phyloP scores from a whole-genome alignment of 1,140 invertebrate species.

The Drosophila pseudoananassae region DNA sequence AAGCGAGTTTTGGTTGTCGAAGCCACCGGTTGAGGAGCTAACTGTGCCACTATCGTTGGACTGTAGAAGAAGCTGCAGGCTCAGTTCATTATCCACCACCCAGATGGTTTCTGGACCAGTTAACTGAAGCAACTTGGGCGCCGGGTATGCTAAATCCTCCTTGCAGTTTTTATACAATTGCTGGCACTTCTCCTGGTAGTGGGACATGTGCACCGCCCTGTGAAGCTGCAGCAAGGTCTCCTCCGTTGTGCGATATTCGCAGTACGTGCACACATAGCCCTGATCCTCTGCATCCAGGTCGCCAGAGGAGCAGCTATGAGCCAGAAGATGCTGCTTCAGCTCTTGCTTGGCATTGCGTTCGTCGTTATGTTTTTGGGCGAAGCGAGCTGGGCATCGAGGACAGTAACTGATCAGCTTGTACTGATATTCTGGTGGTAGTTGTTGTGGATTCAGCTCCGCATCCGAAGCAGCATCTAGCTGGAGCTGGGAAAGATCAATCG shows the following conservation, averaged over 20 bases:
- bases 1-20: conserved; percentile 63
- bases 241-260: conserved; percentile 91
- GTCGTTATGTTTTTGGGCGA: conserved; percentile 86
- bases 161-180: conserved; percentile 88
- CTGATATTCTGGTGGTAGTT: conserved; percentile 80
- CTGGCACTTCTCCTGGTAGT: conserved; percentile 92
- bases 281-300: conserved; percentile 40
- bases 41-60: conserved; percentile 52
- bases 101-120: conserved; percentile 82
- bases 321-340: conserved; percentile 86
- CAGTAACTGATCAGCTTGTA: conserved; percentile 85
- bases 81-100: conserved; percentile 84
- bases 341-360: conserved; percentile 62
- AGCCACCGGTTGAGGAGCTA: conserved; percentile 49
- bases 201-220: conserved; percentile 90
- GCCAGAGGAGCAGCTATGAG: conserved; percentile 82
- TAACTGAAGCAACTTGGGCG: conserved; percentile 87
- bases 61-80: conserved; percentile 70
- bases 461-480: conserved; percentile 43
- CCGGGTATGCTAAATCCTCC: conserved; percentile 86
- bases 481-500: conserved; percentile 59
- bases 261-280: conserved; percentile 89
- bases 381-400: conserved; percentile 90
- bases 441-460: conserved; percentile 40
- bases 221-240: conserved; percentile 89